A percentile compares a stretch with the other conserved stretches of the same genome.
Evolutionary conservation across 2,888 invertebrate species (phyloP).

Genomic region (Uloborus plumipes): DNA sequence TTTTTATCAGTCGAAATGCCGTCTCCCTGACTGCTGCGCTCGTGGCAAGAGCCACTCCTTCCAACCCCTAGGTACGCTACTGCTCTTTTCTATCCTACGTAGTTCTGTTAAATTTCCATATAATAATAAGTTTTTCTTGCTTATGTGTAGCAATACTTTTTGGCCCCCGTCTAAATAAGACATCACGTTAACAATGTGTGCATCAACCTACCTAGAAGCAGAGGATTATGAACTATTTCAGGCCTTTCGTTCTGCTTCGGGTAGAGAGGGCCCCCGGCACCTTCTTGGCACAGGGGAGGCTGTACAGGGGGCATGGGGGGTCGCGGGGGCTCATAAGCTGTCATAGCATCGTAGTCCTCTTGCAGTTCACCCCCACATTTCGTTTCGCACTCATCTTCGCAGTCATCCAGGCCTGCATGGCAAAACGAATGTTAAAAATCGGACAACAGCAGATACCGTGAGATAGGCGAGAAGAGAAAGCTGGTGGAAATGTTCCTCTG

Average conservation of each 20-base stretch:
- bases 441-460: neutral
- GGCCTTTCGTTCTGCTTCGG: slow-evolving; percentile 60
- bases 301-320: slow-evolving; percentile 51
- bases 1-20: too few species aligned
- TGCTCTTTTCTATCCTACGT: too few species aligned
- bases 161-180: too few species aligned
- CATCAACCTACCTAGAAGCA: slow-evolving; percentile 58
- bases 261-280: slow-evolving; percentile 41
- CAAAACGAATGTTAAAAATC: slow-evolving; percentile 31
- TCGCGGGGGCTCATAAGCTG: slow-evolving; percentile 52
- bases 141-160: too few species aligned
- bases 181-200: neutral
- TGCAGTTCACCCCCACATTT: slow-evolving; percentile 56
- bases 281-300: slow-evolving; percentile 52
- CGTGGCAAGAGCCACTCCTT: too few species aligned
- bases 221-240: slow-evolving; percentile 59
- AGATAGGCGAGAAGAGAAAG: slow-evolving; percentile 18
- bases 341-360: slow-evolving; percentile 53
- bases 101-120: too few species aligned
- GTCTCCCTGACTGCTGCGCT: too few species aligned
- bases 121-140: too few species aligned
- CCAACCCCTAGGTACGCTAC: too few species aligned
- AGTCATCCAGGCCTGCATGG: slow-evolving; percentile 60
- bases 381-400: slow-evolving; percentile 56
- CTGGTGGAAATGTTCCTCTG: slow-evolving; percentile 31